phyloP scores from a whole-genome alignment of 2,797 vertebrate species.

The Acrossocheilus fasciatus region DNA sequence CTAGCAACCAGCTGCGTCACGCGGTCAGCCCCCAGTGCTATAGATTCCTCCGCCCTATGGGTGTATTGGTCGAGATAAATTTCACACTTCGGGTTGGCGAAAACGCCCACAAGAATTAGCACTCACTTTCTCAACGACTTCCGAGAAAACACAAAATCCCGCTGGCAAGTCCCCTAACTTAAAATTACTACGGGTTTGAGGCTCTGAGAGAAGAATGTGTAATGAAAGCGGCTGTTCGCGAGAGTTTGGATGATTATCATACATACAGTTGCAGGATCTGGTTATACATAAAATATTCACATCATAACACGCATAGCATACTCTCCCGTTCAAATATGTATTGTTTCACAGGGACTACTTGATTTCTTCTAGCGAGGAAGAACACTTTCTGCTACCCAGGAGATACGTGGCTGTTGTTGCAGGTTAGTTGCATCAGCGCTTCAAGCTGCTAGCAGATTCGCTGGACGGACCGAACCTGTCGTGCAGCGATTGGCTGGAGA shows the following conservation, averaged over 20 bases:
- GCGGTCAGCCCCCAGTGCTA: conserved; percentile 56
- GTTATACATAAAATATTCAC: conserved; percentile 45
- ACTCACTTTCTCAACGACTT: conserved; percentile 24
- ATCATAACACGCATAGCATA: conserved; percentile 25
- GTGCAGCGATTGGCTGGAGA: conserved; percentile 71
- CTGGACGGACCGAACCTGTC: conserved; percentile 53
- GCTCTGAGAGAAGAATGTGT: background rate
- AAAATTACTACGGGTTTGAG: background rate
- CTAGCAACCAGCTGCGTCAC: conserved; percentile 86
- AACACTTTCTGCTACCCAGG: conserved; percentile 74
- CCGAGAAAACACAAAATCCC: conserved; percentile 7
- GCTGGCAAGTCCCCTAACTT: background rate
- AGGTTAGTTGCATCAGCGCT: conserved; percentile 85
- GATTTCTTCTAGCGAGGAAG: conserved; percentile 70
- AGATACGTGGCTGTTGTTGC: conserved; percentile 76
- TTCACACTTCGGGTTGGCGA: conserved; percentile 22
- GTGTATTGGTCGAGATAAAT: conserved; percentile 36
- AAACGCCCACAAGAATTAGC: conserved; percentile 52
- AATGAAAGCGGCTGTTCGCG: background rate
- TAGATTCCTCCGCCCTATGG: conserved; percentile 70
- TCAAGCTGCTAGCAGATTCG: conserved; percentile 71
- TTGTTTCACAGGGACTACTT: conserved; percentile 74
- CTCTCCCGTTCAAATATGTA: conserved; percentile 46
- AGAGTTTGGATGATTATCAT: background rate
- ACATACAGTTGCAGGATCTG: background rate